Evolutionary conservation across 2,888 invertebrate genomes (phyloP).

Genomic region (Yponomeuta evonymella): DNA sequence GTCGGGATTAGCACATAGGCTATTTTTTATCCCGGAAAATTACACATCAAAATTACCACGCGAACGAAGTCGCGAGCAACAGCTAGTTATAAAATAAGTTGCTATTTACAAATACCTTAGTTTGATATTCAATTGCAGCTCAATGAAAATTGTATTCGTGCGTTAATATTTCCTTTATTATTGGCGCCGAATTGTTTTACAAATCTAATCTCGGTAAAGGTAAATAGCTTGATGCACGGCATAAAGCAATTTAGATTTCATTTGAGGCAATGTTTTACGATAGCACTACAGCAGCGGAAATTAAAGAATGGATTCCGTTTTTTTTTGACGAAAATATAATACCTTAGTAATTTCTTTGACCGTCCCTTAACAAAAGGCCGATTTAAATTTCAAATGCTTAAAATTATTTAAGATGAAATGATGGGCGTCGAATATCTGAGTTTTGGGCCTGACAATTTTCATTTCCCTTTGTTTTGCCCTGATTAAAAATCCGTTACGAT

Average conservation of each 20-base stretch:
- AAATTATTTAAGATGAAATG: constrained; percentile 4
- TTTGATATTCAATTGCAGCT: background rate
- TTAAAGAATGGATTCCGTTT: constrained; percentile 48
- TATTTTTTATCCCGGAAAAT: too few species aligned
- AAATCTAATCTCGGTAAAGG: constrained; percentile 36
- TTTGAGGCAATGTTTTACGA: constrained; percentile 38
- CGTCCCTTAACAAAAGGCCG: background rate
- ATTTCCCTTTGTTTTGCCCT: constrained; percentile 11
- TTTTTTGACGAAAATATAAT: constrained; percentile 48
- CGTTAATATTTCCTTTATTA: background rate
- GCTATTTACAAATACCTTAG: too few species aligned
- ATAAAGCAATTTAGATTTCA: constrained; percentile 54
- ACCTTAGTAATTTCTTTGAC: constrained; percentile 5
- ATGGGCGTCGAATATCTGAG: constrained; percentile 5
- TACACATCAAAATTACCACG: too few species aligned
- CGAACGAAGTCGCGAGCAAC: too few species aligned
- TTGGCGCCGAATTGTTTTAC: background rate
- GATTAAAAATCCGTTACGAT: background rate
- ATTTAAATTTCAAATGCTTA: constrained; percentile 15
- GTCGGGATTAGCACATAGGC: too few species aligned
- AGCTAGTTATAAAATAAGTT: too few species aligned
- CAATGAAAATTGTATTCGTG: background rate
- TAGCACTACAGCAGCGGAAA: constrained; percentile 42
- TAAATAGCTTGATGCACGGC: constrained; percentile 47
- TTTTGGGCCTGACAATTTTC: background rate